Percentiles rank a stretch among this genome's conserved stretches.
Evolutionary conservation across 1,140 invertebrate species (phyloP).

Genomic region (Camponotus floridanus): DNA sequence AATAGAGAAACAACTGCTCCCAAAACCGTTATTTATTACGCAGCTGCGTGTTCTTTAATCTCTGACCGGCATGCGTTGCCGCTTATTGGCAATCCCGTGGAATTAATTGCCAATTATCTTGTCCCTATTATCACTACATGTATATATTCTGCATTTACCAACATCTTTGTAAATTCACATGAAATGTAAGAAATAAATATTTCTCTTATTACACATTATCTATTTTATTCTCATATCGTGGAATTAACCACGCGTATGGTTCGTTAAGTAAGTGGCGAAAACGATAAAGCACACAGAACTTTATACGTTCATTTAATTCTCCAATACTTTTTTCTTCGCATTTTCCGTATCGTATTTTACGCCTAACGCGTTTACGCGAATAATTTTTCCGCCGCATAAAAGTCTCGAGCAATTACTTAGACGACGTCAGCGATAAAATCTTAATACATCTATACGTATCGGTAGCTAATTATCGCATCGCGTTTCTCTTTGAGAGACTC

Average conservation of each 20-base stretch:
- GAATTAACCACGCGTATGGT: slow-evolving; percentile 5
- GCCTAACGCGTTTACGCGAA: background rate
- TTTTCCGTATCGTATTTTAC: slow-evolving; percentile 7
- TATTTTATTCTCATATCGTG: background rate
- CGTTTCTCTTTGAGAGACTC: slow-evolving; percentile 34
- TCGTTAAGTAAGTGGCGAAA: slow-evolving; percentile 45
- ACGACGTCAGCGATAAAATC: slow-evolving; percentile 50
- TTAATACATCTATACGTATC: slow-evolving; percentile 52
- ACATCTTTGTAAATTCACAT: slow-evolving; percentile 9
- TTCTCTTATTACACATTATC: background rate
- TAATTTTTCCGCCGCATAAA: slow-evolving; percentile 29
- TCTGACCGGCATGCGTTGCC: background rate
- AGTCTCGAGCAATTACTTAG: slow-evolving; percentile 33
- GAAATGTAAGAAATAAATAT: slow-evolving; percentile 9
- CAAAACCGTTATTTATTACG: slow-evolving; percentile 7
- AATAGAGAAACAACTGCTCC: background rate
- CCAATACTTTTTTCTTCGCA: background rate
- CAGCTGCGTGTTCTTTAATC: slow-evolving; percentile 26
- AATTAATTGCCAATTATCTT: slow-evolving; percentile 51
- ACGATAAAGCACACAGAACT: slow-evolving; percentile 4
- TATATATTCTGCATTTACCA: slow-evolving; percentile 4
- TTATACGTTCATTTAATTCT: slow-evolving; percentile 12
- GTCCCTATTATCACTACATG: slow-evolving; percentile 4
- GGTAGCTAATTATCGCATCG: slow-evolving; percentile 52
- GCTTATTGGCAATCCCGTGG: slow-evolving; percentile 26